Percentiles rank a stretch among this genome's conserved stretches.
These are phyloP conservation scores for Hartigia nigra DNA, from an alignment of 2,888 invertebrate genomes.

Conservation along the genomic window DNA sequence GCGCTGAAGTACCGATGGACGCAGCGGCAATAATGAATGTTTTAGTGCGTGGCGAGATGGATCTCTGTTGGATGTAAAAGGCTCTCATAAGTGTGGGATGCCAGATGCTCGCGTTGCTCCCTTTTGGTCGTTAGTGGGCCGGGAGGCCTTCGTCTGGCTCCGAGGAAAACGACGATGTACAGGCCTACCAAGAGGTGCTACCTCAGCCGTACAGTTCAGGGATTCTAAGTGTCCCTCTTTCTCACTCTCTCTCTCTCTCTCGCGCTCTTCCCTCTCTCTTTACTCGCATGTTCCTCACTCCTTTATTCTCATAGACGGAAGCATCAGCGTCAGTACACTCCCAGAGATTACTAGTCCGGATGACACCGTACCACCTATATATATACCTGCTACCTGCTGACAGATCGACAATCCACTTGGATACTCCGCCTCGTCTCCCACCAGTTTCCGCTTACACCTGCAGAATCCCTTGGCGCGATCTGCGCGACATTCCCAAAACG, in stretches of 20 bases:
- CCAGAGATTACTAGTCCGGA: not conserved
- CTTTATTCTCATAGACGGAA: too few species aligned
- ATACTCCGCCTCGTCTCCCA: not conserved
- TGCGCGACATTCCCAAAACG: not conserved
- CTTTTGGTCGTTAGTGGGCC: conserved; percentile 42
- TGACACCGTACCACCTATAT: not conserved
- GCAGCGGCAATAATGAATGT: conserved; percentile 42
- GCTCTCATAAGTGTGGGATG: conserved; percentile 25
- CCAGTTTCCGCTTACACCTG: not conserved
- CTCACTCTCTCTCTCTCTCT: not conserved
- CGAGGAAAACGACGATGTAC: not conserved
- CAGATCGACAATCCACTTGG: not conserved
- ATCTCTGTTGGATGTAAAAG: conserved; percentile 27
- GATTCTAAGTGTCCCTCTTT: not conserved
- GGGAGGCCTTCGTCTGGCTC: conserved; percentile 18
- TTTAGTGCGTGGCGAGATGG: conserved; percentile 40
- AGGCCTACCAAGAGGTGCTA: conserved; percentile 1
- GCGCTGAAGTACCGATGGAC: conserved; percentile 27
- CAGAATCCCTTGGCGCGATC: not conserved
- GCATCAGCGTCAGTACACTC: too few species aligned
- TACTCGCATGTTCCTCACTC: not conserved
- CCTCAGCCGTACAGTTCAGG: not conserved
- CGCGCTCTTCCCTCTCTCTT: not conserved
- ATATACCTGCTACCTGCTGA: not conserved
- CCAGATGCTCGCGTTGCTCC: conserved; percentile 21